Percentiles rank a stretch among this genome's conserved stretches.
Evolutionary conservation across 2,113 vertebrate species (phyloP).

Genomic region (Cryptotis parvus): DNA sequence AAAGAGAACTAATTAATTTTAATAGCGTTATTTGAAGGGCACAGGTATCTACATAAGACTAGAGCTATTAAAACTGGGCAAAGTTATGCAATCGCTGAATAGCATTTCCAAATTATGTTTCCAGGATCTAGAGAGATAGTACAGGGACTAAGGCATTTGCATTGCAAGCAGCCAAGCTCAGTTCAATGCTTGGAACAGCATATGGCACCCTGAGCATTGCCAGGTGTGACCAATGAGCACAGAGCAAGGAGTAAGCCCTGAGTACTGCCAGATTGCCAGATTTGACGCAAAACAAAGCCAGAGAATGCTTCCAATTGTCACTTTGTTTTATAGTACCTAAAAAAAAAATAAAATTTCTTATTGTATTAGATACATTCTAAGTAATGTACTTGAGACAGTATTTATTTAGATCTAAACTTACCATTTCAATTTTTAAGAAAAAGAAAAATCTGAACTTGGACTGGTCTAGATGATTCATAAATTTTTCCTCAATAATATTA

Average conservation of each 20-base stretch:
- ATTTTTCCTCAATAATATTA: slow-evolving; percentile 52
- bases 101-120: background rate
- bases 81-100: background rate
- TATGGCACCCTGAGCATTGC: no score
- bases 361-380: slow-evolving; percentile 37
- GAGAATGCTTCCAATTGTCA: background rate
- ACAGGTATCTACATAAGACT: no score
- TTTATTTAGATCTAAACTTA: slow-evolving; percentile 51
- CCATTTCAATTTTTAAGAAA: background rate
- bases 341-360: background rate
- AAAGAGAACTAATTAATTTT: no score
- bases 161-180: no score
- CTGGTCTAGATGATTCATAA: background rate
- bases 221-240: no score
- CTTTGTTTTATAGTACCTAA: slow-evolving; percentile 5
- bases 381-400: background rate
- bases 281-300: background rate
- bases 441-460: slow-evolving; percentile 14
- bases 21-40: no score
- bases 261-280: no score
- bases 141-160: no score
- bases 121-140: no score
- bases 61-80: background rate
- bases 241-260: no score
- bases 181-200: no score